Evolutionary conservation across 2,113 vertebrate species (phyloP), one percentile per base, ranked within the genome.

Genomic region (Cyprinus carpio): DNA sequence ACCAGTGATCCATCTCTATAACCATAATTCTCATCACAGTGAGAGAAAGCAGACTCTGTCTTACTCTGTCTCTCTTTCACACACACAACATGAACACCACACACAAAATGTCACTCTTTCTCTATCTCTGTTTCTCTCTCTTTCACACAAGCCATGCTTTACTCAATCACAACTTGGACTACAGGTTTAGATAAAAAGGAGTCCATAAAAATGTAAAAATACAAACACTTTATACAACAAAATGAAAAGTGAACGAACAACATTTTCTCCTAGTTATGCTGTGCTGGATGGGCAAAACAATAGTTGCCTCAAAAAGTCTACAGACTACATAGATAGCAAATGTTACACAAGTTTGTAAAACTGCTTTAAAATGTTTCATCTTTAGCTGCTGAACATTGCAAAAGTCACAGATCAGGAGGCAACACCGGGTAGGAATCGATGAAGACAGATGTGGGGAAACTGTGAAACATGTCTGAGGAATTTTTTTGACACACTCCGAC

Each of bases 361-460:
- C 76, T 5, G 76, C 54, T 62, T 79, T n/a, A 78, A 37, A 62
- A 25, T 11, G 75, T 54, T 62, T 40, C 51, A 23, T 58, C 8
- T 46, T 65, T 67, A 67, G 43, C 15, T 23, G 49, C 29, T 64
- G n/a, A 27, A 31, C 27, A 4, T n/a, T 71, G 27, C 80, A 82
- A 71, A 81, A 69, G 79, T 51, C 79, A 40, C 58, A 62, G 56
- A 67, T 49, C 79, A 34, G 8, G 16, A 65, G 62, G 62, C 62
- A 64, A 64, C 40, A 69, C n/a, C 37, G 56, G 15, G 29, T 58
- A 51, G 78, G 78, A 81, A 81, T 81, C 29, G 60, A 81, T 81
- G 78, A 81, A 81, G 37, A 81, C 58, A 80, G 29, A n/a, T 43
- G 58, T 81, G 78, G 40, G 40, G 78, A 82, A 82, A 82, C 46